These are phyloP conservation scores for Chondrosia reniformis DNA, from an alignment of 37 sponge, comb jelly and placozoan species.

Conservation along the genomic window DNA sequence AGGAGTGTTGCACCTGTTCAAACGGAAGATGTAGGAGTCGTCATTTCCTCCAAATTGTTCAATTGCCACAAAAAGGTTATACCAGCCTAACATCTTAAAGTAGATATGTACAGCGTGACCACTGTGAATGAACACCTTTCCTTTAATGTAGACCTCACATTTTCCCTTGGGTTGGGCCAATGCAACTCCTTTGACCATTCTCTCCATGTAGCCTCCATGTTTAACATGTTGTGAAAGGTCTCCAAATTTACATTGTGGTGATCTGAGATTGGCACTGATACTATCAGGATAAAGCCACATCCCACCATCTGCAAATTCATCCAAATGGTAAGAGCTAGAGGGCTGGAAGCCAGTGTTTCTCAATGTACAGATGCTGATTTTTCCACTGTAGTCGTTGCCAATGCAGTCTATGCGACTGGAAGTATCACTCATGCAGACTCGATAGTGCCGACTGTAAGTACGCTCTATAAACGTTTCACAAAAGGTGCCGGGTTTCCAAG, in stretches of 20 bases:
- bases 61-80: conserved; percentile 45
- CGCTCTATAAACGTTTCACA: conserved; percentile 50
- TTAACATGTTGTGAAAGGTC: neutral
- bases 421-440: conserved; percentile 32
- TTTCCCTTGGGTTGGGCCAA: neutral
- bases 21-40: conserved; percentile 31
- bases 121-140: conserved; percentile 36
- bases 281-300: neutral
- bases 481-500: conserved; percentile 47
- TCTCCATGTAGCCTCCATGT: conserved; percentile 33
- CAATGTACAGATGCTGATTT: conserved; percentile 47
- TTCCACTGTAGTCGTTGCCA: too few relatives aligned
- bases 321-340: neutral
- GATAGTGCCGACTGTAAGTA: conserved; percentile 21
- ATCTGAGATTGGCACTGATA: too few relatives aligned
- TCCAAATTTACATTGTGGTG: too few relatives aligned
- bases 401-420: too few relatives aligned
- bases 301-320: neutral
- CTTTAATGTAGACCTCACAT: conserved; percentile 47
- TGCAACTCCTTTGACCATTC: neutral
- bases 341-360: conserved; percentile 25
- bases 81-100: conserved; percentile 62
- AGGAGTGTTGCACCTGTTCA: conserved; percentile 23
- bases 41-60: neutral
- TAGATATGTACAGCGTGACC: conserved; percentile 53